Conservation (phyloP, 1,140 invertebrate genomes). For the Habropoda laboriosa region DNA sequence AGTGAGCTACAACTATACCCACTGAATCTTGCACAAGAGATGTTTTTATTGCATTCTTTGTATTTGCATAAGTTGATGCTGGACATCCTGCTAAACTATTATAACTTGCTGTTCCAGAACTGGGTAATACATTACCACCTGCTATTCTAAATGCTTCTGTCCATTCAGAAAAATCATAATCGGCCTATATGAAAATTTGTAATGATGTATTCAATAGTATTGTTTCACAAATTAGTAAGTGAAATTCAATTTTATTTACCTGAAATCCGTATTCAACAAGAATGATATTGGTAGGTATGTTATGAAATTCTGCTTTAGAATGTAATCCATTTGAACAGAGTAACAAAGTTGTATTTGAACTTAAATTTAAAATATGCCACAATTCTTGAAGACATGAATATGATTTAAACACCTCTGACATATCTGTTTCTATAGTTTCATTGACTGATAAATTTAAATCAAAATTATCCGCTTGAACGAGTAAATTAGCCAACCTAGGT, state of each 20-base stretch:
- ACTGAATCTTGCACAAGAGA: constrained; percentile 82
- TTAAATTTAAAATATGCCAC: constrained; percentile 83
- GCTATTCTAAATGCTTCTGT: constrained; percentile 82
- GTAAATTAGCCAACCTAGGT: constrained; percentile 84
- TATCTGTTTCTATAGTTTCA: constrained; percentile 81
- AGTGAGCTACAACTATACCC: constrained; percentile 85
- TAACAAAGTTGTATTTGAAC: constrained; percentile 82
- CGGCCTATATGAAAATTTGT: constrained; percentile 80
- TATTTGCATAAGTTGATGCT: constrained; percentile 85
- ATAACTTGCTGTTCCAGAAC: constrained; percentile 86
- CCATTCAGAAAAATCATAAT: constrained; percentile 85
- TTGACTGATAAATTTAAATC: constrained; percentile 76
- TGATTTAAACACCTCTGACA: constrained; percentile 79
- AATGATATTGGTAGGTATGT: constrained; percentile 84
- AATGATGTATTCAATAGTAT: background rate
- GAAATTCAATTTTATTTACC: constrained; percentile 73
- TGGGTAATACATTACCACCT: constrained; percentile 84
- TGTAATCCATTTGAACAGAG: constrained; percentile 84
- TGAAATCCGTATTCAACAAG: constrained; percentile 87
- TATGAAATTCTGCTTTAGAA: constrained; percentile 76
- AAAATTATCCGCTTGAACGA: constrained; percentile 80
- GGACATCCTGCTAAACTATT: constrained; percentile 86
- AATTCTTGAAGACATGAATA: constrained; percentile 80
- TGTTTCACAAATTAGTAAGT: background rate
- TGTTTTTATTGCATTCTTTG: constrained; percentile 84